phyloP scores from a whole-genome alignment of 2,113 vertebrate genomes.

The Chitala chitala region DNA sequence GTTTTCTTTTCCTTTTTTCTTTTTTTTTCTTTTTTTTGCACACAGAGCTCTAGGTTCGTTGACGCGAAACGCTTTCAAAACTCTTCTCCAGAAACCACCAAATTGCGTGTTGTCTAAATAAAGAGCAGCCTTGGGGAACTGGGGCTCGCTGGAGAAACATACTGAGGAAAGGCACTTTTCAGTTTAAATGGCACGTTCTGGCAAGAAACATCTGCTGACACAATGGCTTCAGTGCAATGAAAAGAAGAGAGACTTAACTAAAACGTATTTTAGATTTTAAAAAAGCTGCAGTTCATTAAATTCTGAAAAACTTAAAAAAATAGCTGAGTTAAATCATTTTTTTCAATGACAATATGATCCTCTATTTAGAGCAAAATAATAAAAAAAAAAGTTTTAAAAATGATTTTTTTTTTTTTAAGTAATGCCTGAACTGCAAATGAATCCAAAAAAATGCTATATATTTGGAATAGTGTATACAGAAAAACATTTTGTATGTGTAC shows the following conservation, averaged over 20 bases:
- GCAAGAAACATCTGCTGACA: neutral
- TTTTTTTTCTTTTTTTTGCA: neutral
- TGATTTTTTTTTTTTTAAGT: too few relatives aligned
- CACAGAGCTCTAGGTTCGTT: neutral
- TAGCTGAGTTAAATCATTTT: neutral
- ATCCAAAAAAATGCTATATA: too few relatives aligned
- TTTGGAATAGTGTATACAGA: too few relatives aligned
- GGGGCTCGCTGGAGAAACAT: neutral
- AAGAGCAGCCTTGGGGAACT: slow-evolving; percentile 4
- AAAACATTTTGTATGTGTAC: too few relatives aligned
- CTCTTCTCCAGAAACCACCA: neutral
- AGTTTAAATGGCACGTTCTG: neutral
- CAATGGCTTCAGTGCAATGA: neutral
- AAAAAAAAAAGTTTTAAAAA: too few relatives aligned
- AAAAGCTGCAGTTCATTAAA: neutral
- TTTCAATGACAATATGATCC: too few relatives aligned
- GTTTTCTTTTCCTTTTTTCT: neutral
- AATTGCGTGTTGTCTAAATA: slow-evolving; percentile 4
- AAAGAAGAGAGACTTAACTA: neutral
- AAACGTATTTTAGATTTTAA: slow-evolving; percentile 6
- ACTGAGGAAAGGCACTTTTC: neutral
- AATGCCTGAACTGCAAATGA: too few relatives aligned
- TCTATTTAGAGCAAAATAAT: too few relatives aligned
- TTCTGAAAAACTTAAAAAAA: neutral
- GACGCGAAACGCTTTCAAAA: neutral